phyloP scores from a whole-genome alignment of 2,888 invertebrate species.

The Thysanoteuthis rhombus region DNA sequence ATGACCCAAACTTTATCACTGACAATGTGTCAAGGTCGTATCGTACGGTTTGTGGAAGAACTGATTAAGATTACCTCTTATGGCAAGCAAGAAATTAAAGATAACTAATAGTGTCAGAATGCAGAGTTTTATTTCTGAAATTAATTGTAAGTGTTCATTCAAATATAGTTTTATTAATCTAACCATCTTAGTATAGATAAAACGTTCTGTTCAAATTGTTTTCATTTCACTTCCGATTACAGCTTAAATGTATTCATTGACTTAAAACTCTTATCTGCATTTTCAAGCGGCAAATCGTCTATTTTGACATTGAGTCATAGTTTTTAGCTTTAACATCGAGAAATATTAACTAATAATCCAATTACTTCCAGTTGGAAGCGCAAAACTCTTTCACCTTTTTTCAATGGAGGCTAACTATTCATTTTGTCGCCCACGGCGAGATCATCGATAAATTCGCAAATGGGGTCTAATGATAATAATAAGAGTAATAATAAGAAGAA shows the following conservation, averaged over 20 bases:
- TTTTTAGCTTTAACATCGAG: background rate
- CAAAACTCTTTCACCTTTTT: background rate
- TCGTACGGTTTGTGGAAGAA: no score
- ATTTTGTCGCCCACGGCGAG: background rate
- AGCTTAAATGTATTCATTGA: background rate
- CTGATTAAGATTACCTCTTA: background rate
- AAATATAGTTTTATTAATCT: background rate
- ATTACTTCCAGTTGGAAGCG: background rate
- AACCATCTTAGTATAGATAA: background rate
- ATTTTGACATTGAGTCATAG: background rate
- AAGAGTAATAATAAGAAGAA: background rate
- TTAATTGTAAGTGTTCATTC: background rate
- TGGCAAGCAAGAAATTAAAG: background rate
- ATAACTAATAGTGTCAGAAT: background rate
- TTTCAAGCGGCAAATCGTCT: background rate
- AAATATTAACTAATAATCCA: background rate
- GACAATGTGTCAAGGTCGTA: no score
- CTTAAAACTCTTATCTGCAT: background rate
- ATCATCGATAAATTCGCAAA: background rate
- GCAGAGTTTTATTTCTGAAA: background rate
- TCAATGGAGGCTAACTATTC: background rate
- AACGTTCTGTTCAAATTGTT: background rate
- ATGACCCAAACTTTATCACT: no score
- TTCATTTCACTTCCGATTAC: background rate
- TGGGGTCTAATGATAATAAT: background rate